A percentile compares a stretch with the other conserved stretches of the same genome.
These are phyloP conservation scores for Nemotelus pantherinus DNA, from an alignment of 2,888 invertebrate genomes.

Conservation along the genomic window DNA sequence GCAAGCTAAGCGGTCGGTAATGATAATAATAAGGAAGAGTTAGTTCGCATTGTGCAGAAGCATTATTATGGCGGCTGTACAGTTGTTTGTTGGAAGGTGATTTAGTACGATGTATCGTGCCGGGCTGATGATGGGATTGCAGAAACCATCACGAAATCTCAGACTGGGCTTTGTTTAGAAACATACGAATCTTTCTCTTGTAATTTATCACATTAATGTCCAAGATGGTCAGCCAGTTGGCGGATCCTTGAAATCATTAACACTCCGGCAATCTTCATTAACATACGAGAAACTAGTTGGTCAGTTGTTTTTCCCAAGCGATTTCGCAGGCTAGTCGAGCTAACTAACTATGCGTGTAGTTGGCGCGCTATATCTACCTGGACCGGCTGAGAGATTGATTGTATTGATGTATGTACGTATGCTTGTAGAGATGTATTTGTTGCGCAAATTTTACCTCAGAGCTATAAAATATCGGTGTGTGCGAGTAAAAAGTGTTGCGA, in stretches of 20 bases:
- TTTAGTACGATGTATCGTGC: neutral
- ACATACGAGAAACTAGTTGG: conserved; percentile 39
- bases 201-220: conserved; percentile 34
- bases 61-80: too few species aligned
- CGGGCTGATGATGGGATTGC: neutral
- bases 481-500: conserved; percentile 5
- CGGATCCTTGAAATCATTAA: conserved; percentile 43
- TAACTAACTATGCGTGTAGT: neutral
- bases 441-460: conserved; percentile 29
- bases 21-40: conserved; percentile 29
- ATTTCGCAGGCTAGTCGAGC: neutral
- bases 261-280: conserved; percentile 29
- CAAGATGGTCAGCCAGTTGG: conserved; percentile 38
- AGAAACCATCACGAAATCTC: neutral
- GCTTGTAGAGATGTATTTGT: conserved; percentile 7
- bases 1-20: conserved; percentile 15
- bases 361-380: too few species aligned
- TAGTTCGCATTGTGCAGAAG: neutral
- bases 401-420: neutral
- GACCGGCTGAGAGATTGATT: too few species aligned
- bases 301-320: neutral
- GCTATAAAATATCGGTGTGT: neutral
- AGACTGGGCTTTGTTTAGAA: neutral
- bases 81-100: neutral
- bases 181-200: conserved; percentile 17